phyloP scores from a whole-genome alignment of 53 echinoderm and acorn worm species.

The Stichopus horrens region DNA sequence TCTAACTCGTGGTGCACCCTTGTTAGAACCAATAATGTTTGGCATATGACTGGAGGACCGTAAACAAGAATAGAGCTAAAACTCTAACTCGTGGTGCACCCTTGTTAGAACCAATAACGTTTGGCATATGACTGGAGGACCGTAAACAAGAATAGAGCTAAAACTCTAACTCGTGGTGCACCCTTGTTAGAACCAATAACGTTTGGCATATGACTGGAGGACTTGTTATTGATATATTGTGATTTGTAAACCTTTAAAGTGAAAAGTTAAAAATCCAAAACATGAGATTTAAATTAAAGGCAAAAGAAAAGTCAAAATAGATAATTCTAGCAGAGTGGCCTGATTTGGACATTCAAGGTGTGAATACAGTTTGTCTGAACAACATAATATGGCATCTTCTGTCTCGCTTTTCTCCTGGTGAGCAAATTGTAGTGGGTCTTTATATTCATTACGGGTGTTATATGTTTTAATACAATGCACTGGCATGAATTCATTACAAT shows the following conservation, averaged over 20 bases:
- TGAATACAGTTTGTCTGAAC: conserved; percentile 22
- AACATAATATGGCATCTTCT: neutral
- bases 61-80: conserved; percentile 17
- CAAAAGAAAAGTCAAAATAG: conserved; percentile 50
- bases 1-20: too few species aligned
- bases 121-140: neutral
- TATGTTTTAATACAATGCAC: neutral
- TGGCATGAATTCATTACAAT: conserved; percentile 14
- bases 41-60: too few species aligned
- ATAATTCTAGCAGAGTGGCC: conserved; percentile 21
- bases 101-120: too few species aligned
- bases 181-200: too few species aligned
- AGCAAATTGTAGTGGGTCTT: neutral
- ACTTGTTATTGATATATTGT: conserved; percentile 10
- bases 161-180: neutral
- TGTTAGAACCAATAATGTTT: too few species aligned
- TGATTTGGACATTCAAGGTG: neutral
- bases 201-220: too few species aligned
- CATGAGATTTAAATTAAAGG: conserved; percentile 44
- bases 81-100: neutral
- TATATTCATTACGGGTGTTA: neutral
- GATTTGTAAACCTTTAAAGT: conserved; percentile 8
- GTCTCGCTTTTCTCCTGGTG: neutral
- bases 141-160: conserved; percentile 14
- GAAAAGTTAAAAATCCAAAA: conserved; percentile 20